Evolutionary conservation across 1,140 invertebrate genomes (phyloP), one percentile per base, ranked within the genome.

Genomic region (Gonatopus flavifemur): DNA sequence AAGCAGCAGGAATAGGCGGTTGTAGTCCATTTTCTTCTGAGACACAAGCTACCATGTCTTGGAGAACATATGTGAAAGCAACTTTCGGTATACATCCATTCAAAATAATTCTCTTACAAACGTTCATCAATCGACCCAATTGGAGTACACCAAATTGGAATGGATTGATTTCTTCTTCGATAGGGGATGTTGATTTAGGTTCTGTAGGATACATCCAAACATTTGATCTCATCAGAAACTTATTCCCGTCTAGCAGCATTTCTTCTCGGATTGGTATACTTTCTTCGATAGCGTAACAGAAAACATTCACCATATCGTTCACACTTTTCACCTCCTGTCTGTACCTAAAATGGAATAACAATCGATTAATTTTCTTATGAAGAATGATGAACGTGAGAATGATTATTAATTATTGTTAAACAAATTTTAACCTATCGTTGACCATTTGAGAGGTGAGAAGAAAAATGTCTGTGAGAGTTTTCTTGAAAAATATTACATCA

Each of bases 251-350:
- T 32, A 83, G 66, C 4, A 77, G 45, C 33, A 83, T 57, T 46
- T 63, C 72, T 52, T 79, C 74, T 41, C 76, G 69, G 25, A 82
- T 69, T 39, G 55, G 51, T 56, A 54, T 67, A 31, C 76, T 78
- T 37, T 72, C 67, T 70, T 85, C 83, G 31, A 84, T 77, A 2
- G 84, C 83, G 55, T 74, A 70, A 54, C 75, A 70, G 30, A 86
- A 70, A 36, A 82, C 74, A 36, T 78, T 75, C 44, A 79, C 80
- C 33, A 81, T 67, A 13, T 77, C 67, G 52, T 81, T 72, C 4
- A 85, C 77, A 52, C 78, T 79, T 54, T 78, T 69, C 15, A 83
- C 74, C 62, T 85, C 83, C 24, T 72, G 74, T 24, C 71, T 39
- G 53, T 84, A 84, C 58, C 58, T 61, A 16, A n/a, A 35, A 18